Evolutionary conservation across 2,797 vertebrate species (phyloP), one percentile per base, ranked within the genome.

Genomic region (Arrhamphus sclerolepis): DNA sequence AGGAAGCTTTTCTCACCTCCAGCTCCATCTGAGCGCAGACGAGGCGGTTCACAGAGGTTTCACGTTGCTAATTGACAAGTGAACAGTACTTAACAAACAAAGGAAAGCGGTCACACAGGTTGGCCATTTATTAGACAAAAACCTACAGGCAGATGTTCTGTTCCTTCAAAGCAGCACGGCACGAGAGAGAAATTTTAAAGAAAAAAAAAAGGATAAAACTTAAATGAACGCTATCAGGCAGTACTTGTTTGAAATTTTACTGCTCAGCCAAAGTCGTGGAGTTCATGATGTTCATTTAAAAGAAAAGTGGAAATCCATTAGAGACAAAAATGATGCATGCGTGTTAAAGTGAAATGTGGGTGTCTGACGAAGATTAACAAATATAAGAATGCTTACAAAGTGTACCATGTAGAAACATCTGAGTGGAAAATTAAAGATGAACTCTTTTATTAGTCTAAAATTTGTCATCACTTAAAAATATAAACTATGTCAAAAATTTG

Each of bases 81-180:
- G 84, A 87, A 80, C 72, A 77, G 56, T 73, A 69, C 84, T 82
- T 78, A 64, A 80, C 68, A 79, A 83, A 87, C 80, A 87, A 81
- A 85, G 62, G 61, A 55, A 75, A 2, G 59, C 17, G 39, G 82
- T 67, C 67, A 38, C 21, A 1, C 16, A 18, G 76, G 79, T 82
- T 79, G 70, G 56, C 21, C 66, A 46, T 69, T 77, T 72, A 74
- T 26, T 46, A 72, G 71, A 77, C 68, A 63, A 54, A 70, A 80
- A 58, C 38, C 46, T 40, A 16, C 39, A 51, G 41, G 52, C 72
- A 81, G 78, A 79, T 79, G 78, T 79, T 72, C 51, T 60, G 58
- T 49, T 66, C 44, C 43, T 39, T 55, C 56, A 50, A 19, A 44
- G 17, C 17, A n/a, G n/a, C n/a, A n/a, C n/a, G n/a, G n/a, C n/a